Base-by-base conservation (phyloP, 2,797 vertebrate genomes). In the Prionace glauca region DNA sequence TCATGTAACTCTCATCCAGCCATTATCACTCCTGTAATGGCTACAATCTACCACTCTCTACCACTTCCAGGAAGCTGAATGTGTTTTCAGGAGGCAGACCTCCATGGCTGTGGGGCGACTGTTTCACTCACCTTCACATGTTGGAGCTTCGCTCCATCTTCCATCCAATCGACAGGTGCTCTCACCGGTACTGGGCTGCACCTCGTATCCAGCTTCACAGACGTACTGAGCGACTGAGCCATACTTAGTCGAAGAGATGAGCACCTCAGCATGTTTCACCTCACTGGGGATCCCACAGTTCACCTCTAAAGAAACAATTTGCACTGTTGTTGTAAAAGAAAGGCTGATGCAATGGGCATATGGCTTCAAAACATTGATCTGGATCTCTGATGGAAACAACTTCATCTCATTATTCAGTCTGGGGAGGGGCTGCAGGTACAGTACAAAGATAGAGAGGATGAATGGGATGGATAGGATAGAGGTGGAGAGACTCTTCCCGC, bases 121-220 rank as follows among this genome's bases (percentile, higher is more conserved):
- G 20, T 32, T 8, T 71, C 93, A 95, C 95, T 95, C 96, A 99
- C 99, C 98, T 8, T 98, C 97, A 79, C 99, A 99, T 96, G 98
- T 97, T 0, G 99, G 99, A 7, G 98, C 98, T 96, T 98, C 98
- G 36, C 98, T 99, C 99, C 99, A 99, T 96, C 98, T 79, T 0
- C 98, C 99, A 56, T 98, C 98, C 62, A 97, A 97, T 79, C 97
- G 98, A 97, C 98, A 99, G 96, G 98, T 96, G 5, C 98, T 98
- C 96, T 98, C 96, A 14, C 98, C 98, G 97, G 97, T 97, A 96
- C 97, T 97, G 94, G 97, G 96, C 87, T 97, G 97, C 92, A 98
- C 97, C 77, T 96, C 96, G 96, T 98, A 99, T 96, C 99, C 98
- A 0, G 96, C 96, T 96, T 98, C 97, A 96, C 98, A 99, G 0